phyloP scores from a whole-genome alignment of 2,888 invertebrate genomes.

The Metalampra italica region DNA sequence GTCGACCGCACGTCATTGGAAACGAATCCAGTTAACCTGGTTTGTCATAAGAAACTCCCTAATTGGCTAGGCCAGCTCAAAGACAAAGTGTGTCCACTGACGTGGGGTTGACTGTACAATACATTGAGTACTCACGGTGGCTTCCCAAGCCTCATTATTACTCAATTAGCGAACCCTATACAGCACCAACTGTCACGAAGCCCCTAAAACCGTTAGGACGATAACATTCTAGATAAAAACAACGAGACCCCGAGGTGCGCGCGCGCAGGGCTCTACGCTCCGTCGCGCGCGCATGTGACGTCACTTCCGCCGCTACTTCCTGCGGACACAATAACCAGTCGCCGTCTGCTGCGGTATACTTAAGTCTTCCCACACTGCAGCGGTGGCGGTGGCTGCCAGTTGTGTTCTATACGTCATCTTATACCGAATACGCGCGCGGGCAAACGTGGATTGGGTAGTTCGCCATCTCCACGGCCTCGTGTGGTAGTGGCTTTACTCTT shows the following conservation, averaged over 20 bases:
- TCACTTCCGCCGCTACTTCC: constrained; percentile 49
- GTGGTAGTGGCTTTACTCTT: no score
- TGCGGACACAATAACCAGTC: constrained; percentile 22
- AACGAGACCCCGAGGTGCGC: background rate
- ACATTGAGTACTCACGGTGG: background rate
- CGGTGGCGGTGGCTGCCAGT: no score
- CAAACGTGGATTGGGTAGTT: no score
- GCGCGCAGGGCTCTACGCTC: constrained; percentile 42
- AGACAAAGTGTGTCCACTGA: no score
- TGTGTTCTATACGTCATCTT: no score
- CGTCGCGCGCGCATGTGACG: constrained; percentile 47
- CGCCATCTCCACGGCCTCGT: no score
- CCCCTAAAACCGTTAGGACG: constrained; percentile 1
- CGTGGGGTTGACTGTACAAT: no score
- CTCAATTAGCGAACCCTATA: background rate
- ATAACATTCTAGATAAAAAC: background rate
- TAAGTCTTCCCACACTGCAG: background rate
- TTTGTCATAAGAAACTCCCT: no score
- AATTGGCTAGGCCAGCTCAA: no score
- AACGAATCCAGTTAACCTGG: no score
- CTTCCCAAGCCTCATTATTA: background rate
- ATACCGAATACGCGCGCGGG: no score
- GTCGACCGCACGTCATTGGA: no score
- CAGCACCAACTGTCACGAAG: background rate
- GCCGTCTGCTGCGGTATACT: background rate